Conservation (phyloP, 2,888 invertebrate species). For the Platycheirus albimanus region DNA sequence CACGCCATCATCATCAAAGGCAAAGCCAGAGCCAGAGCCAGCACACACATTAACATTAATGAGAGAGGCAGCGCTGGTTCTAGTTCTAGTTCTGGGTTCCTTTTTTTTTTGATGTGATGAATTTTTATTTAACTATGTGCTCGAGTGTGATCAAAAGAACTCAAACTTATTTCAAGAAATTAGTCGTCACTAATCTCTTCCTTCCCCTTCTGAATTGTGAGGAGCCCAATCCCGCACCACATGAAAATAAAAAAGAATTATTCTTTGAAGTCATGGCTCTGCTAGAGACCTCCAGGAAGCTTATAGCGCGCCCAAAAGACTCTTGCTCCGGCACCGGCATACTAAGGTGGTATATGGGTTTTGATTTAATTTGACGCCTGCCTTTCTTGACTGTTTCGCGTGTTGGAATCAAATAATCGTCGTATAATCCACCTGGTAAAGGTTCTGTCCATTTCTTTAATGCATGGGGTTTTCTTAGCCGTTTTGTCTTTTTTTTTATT, state of each 20-base stretch:
- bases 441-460: constrained; percentile 12
- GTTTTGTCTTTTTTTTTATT: constrained; percentile 5
- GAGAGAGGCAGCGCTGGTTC: constrained; percentile 48
- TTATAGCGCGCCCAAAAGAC: constrained; percentile 33
- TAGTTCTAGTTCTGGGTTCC: background rate
- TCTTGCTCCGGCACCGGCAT: constrained; percentile 13
- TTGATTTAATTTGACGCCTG: constrained; percentile 72
- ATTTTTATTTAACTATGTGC: constrained; percentile 7
- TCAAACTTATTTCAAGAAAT: constrained; percentile 68
- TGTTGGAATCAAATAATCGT: constrained; percentile 65
- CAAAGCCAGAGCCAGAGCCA: too few species aligned
- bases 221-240: background rate
- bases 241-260: constrained; percentile 10
- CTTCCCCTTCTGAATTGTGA: constrained; percentile 42
- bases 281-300: constrained; percentile 37
- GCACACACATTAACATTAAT: constrained; percentile 31
- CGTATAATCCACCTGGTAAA: constrained; percentile 43
- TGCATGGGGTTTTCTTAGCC: constrained; percentile 20
- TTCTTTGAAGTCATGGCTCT: background rate
- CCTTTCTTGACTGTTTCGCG: constrained; percentile 59
- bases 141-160: constrained; percentile 46
- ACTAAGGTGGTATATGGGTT: constrained; percentile 43
- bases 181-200: constrained; percentile 67
- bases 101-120: constrained; percentile 21
- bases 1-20: constrained; percentile 49